Evolutionary conservation across 2,113 vertebrate species (phyloP).

Genomic region (Platycercus adscitus): DNA sequence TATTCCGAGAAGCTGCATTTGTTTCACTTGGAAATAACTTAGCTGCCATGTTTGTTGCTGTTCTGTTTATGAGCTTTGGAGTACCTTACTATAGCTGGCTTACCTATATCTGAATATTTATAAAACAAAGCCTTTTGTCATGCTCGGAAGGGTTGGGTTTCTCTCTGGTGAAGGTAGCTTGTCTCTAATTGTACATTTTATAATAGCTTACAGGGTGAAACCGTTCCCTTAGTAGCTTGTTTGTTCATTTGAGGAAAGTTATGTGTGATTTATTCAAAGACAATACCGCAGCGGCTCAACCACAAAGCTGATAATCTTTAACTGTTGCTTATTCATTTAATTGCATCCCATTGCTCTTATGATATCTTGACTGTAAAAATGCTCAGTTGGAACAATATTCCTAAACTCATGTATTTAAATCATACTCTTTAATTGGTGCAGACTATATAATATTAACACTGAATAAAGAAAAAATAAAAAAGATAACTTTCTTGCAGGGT

Average conservation of each 20-base stretch:
- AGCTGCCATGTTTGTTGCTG: conserved; percentile 3
- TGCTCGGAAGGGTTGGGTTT: neutral
- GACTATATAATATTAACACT: neutral
- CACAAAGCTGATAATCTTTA: neutral
- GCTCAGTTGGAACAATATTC: neutral
- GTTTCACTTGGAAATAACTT: conserved; percentile 5
- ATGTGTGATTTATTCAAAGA: neutral
- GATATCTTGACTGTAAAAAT: neutral
- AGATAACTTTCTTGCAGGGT: neutral
- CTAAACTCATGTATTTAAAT: neutral
- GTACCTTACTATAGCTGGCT: neutral
- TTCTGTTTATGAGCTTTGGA: neutral
- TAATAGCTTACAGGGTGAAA: neutral
- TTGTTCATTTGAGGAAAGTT: neutral
- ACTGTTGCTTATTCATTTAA: neutral
- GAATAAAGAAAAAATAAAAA: neutral
- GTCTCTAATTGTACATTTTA: neutral
- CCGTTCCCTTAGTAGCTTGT: neutral
- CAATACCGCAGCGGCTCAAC: neutral
- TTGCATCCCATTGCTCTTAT: neutral
- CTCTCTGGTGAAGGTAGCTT: neutral
- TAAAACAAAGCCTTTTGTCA: neutral
- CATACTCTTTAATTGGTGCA: neutral
- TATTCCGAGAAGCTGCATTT: neutral
- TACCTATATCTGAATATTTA: conserved; percentile 1